phyloP scores from a whole-genome alignment of 2,113 vertebrate species.

The Nannobrachium achirus region DNA sequence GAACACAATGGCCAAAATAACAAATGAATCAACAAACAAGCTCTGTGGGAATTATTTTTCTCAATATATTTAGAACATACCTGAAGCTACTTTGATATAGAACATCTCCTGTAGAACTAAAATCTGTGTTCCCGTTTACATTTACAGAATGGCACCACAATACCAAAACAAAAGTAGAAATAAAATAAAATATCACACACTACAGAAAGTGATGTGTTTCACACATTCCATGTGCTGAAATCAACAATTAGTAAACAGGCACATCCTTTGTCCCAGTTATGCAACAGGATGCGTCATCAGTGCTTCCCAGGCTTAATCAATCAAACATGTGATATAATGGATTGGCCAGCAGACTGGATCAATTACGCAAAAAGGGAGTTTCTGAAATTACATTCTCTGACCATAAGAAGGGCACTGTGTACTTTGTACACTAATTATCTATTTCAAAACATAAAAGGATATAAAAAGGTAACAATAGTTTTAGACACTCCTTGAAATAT shows the following conservation, averaged over 20 bases:
- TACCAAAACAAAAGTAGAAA: background rate
- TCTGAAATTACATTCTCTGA: slow-evolving; percentile 1
- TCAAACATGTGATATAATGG: no score
- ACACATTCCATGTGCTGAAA: slow-evolving; percentile 15
- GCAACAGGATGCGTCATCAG: background rate
- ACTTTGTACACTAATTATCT: slow-evolving; percentile 15
- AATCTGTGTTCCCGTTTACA: slow-evolving; percentile 27
- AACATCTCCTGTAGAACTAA: background rate
- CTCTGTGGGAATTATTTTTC: slow-evolving; percentile 12
- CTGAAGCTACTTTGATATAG: background rate
- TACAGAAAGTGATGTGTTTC: slow-evolving; percentile 1
- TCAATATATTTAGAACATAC: background rate
- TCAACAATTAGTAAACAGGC: background rate
- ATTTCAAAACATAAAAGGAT: background rate
- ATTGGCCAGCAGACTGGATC: no score
- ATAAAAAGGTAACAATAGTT: background rate
- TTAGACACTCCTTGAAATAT: background rate
- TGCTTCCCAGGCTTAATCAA: slow-evolving; percentile 7
- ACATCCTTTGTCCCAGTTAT: slow-evolving; percentile 6
- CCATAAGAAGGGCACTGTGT: slow-evolving; percentile 56
- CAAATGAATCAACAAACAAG: background rate
- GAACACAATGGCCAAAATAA: slow-evolving; percentile 23
- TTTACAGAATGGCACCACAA: slow-evolving; percentile 10
- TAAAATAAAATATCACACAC: background rate
- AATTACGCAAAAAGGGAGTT: no score